A percentile compares a stretch with the other conserved stretches of the same genome.
Evolutionary conservation across 2,113 vertebrate species (phyloP).

Genomic region (Prinia subflava): DNA sequence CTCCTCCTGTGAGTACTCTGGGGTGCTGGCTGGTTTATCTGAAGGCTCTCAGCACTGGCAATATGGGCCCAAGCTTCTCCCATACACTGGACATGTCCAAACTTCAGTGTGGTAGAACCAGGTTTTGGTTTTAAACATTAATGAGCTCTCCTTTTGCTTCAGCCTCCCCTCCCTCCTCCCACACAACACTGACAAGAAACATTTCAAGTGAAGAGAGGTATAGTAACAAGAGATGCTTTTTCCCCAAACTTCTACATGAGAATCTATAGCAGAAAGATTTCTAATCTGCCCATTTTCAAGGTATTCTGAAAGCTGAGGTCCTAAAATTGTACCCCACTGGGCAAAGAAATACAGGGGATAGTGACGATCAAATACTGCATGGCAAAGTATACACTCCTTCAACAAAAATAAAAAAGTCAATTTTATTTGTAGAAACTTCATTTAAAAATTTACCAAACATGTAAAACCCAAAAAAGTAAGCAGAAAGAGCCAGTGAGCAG

Average conservation of each 20-base stretch:
- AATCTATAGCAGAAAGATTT: not conserved
- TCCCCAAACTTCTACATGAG: not conserved
- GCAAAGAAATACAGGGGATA: not conserved
- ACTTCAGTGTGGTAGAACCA: not conserved
- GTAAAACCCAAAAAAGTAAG: slow-evolving; percentile 43
- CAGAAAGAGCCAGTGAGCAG: slow-evolving; percentile 39
- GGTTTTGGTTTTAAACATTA: not conserved
- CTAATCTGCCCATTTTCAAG: not conserved
- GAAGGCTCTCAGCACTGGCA: not conserved
- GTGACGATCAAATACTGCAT: slow-evolving; percentile 1
- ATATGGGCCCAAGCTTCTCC: not conserved
- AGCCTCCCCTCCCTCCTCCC: not conserved
- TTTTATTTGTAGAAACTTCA: slow-evolving; percentile 57
- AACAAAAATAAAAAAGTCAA: slow-evolving; percentile 59
- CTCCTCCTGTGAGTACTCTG: not conserved
- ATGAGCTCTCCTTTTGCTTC: not conserved
- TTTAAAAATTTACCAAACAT: slow-evolving; percentile 62
- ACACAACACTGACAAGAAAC: not conserved
- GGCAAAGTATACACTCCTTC: slow-evolving; percentile 49
- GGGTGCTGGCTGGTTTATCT: not conserved
- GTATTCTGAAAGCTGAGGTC: slow-evolving; percentile 17
- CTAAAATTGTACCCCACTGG: not conserved
- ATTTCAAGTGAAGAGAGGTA: slow-evolving; percentile 12
- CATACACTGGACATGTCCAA: not conserved
- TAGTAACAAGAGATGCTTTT: not conserved